phyloP scores from a whole-genome alignment of 2,797 vertebrate species.

The Pygocentrus nattereri region DNA sequence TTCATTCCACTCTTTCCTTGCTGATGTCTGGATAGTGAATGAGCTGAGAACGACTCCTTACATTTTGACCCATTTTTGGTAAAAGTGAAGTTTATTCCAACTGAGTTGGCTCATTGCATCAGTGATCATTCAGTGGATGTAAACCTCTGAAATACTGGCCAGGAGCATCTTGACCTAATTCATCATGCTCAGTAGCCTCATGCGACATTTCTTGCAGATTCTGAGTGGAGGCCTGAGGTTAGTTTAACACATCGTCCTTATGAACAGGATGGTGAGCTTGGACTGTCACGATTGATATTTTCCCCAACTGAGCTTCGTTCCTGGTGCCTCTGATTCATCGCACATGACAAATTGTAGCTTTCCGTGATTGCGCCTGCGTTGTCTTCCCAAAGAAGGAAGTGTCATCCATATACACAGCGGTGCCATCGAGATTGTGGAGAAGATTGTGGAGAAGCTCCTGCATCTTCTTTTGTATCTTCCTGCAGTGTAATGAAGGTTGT shows the following conservation, averaged over 20 bases:
- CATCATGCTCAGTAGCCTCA: neutral
- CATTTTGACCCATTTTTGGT: slow-evolving; percentile 12
- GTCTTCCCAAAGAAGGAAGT: neutral
- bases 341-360: slow-evolving; percentile 11
- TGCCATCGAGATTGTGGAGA: neutral
- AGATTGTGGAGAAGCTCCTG: neutral
- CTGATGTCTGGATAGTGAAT: neutral
- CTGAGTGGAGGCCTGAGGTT: neutral
- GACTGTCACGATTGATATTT: slow-evolving; percentile 20
- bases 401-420: slow-evolving; percentile 10
- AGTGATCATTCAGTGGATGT: neutral
- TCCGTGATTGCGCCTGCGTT: neutral
- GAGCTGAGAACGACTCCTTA: neutral
- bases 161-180: neutral
- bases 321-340: neutral
- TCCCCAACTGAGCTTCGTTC: slow-evolving; percentile 6
- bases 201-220: neutral
- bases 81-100: neutral
- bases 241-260: slow-evolving; percentile 3
- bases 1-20: too few species aligned
- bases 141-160: neutral
- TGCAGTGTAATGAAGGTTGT: slow-evolving; percentile 21
- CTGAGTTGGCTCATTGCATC: neutral
- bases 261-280: slow-evolving; percentile 1
- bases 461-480: slow-evolving; percentile 19